Percentiles rank a stretch among this genome's conserved stretches.
These are phyloP conservation scores for Micronycteris hirsuta DNA, from an alignment of 2,113 vertebrate species.

Conservation along the genomic window DNA sequence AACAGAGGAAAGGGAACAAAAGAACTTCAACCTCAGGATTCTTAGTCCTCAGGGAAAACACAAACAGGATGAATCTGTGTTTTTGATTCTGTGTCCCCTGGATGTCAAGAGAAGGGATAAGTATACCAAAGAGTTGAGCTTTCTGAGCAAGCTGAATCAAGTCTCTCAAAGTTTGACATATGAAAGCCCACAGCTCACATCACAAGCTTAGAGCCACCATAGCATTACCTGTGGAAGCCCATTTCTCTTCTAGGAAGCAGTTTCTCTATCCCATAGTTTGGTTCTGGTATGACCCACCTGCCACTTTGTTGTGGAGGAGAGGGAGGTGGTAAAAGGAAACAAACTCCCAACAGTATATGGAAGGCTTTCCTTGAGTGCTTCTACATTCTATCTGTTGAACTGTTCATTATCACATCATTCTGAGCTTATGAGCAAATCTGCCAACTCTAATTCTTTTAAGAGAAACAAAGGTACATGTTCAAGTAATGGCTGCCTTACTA, in stretches of 20 bases:
- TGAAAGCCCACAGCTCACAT: not conserved
- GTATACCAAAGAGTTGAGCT: not conserved
- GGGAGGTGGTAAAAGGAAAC: not conserved
- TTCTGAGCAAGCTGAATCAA: not conserved
- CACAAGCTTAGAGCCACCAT: not conserved
- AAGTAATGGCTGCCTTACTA: not conserved
- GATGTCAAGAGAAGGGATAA: not conserved
- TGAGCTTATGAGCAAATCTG: not conserved
- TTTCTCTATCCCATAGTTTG: not conserved
- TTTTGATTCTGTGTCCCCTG: conserved; percentile 23
- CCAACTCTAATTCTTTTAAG: not conserved
- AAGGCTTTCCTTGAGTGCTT: not conserved
- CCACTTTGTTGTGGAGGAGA: not conserved
- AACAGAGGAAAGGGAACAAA: conserved; percentile 53
- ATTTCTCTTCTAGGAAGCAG: not conserved
- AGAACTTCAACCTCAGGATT: conserved; percentile 32
- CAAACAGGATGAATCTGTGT: conserved; percentile 46
- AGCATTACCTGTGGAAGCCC: not conserved
- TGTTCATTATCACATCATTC: not conserved
- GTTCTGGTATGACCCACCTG: not conserved
- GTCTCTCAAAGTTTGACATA: not conserved
- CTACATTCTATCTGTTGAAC: not conserved
- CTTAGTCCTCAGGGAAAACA: conserved; percentile 40
- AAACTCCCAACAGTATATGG: not conserved
- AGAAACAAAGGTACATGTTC: not conserved